A percentile compares a stretch with the other conserved stretches of the same genome.
phyloP scores from a whole-genome alignment of 2,797 vertebrate species.

The Spinibarbus caldwelli region DNA sequence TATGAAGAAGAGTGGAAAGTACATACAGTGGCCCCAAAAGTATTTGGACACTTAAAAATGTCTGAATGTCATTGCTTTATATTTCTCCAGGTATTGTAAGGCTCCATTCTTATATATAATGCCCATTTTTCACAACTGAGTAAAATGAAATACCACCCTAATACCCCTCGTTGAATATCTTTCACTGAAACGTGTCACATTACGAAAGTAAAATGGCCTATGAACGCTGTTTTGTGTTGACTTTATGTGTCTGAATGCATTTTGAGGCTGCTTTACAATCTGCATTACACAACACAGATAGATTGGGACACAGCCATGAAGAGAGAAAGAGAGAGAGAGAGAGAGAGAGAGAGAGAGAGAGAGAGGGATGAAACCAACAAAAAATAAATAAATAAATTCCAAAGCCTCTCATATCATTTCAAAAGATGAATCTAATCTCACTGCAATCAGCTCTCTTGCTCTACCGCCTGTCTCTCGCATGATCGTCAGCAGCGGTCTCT shows the following conservation, averaged over 20 bases:
- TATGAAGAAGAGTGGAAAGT: conserved; percentile 39
- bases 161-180: neutral
- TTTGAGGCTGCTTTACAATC: conserved; percentile 5
- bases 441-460: conserved; percentile 56
- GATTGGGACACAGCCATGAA: neutral
- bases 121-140: conserved; percentile 12
- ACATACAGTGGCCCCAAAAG: neutral
- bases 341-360: conserved; percentile 19
- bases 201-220: neutral
- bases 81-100: neutral
- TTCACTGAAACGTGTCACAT: neutral
- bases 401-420: conserved; percentile 56
- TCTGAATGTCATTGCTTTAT: neutral
- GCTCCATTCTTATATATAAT: neutral
- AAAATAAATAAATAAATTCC: conserved; percentile 44
- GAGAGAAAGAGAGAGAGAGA: too few species aligned
- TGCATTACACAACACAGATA: conserved; percentile 24
- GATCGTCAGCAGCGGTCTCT: conserved; percentile 54
- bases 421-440: conserved; percentile 63
- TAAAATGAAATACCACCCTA: neutral
- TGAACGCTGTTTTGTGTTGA: conserved; percentile 11
- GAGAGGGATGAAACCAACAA: conserved; percentile 59
- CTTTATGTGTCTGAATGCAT: conserved; percentile 17
- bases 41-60: conserved; percentile 9
- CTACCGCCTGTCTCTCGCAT: conserved; percentile 51